phyloP scores from a whole-genome alignment of 2,888 invertebrate species.

The Norana najaformis region DNA sequence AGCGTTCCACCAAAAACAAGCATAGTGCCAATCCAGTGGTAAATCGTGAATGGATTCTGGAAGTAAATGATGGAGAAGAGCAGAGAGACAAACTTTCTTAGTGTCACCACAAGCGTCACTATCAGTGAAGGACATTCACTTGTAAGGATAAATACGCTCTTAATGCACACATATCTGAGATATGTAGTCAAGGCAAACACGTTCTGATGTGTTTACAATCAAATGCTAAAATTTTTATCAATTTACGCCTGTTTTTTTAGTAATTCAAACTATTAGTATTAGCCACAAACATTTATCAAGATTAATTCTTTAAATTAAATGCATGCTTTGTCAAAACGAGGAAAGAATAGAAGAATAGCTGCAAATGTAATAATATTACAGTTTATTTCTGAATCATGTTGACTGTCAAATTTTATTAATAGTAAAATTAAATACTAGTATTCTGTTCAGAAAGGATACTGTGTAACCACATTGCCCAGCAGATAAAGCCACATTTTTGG shows the following conservation, averaged over 20 bases:
- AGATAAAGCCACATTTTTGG: conserved; percentile 80
- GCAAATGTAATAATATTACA: not conserved
- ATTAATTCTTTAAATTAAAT: not conserved
- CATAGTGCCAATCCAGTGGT: conserved; percentile 87
- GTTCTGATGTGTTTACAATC: not conserved
- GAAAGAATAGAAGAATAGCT: not conserved
- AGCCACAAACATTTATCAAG: not conserved
- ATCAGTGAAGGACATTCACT: conserved; percentile 91
- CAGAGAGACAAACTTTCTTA: conserved; percentile 91
- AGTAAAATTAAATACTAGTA: not conserved
- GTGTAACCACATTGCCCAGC: conserved; percentile 81
- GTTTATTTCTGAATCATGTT: not conserved
- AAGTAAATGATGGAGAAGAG: conserved; percentile 95
- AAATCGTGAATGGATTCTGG: conserved; percentile 85
- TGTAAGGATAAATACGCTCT: conserved; percentile 89
- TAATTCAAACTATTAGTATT: not conserved
- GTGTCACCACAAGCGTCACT: conserved; percentile 91
- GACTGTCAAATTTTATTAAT: not conserved
- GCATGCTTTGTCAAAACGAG: not conserved
- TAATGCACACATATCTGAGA: conserved; percentile 80
- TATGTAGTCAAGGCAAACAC: not conserved
- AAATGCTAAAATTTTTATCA: not conserved
- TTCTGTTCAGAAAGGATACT: conserved; percentile 72
- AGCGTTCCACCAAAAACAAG: conserved; percentile 90
- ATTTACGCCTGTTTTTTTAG: not conserved